Percentiles rank a stretch among this genome's conserved stretches.
Conservation (phyloP, 92 coral and sea anemone genomes). For the Epizoanthus rinbou region DNA sequence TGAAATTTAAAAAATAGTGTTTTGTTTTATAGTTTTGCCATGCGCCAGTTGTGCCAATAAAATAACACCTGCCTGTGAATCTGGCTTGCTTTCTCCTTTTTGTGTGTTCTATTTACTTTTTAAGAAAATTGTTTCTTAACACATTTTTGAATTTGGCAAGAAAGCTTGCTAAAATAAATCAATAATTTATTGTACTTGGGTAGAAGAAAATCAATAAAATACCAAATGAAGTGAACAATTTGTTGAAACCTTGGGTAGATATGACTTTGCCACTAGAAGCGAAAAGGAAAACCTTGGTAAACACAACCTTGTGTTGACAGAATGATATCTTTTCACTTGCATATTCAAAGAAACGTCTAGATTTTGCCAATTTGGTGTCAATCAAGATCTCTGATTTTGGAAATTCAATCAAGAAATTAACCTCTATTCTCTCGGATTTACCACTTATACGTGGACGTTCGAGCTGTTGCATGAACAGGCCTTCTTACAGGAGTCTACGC, state of each 20-base stretch:
- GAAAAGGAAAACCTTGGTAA: background rate
- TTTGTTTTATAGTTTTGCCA: background rate
- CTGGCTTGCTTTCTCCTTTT: background rate
- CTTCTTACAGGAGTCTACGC: too few species aligned
- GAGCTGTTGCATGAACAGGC: too few species aligned
- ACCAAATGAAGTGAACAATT: background rate
- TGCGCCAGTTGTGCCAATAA: slow-evolving; percentile 1
- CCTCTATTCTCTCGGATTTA: background rate
- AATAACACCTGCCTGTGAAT: background rate
- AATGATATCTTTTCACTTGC: background rate
- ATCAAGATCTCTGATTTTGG: background rate
- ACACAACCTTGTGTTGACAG: too few species aligned
- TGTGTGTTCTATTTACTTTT: background rate
- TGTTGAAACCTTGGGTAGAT: background rate
- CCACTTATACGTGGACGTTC: too few species aligned
- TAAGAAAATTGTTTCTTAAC: background rate
- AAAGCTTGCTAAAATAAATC: background rate
- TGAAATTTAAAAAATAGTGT: background rate
- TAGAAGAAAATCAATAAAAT: background rate
- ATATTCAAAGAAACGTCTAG: slow-evolving; percentile 2
- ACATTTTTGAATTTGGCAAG: background rate
- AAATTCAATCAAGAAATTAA: background rate
- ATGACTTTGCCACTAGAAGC: background rate
- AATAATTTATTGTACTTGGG: background rate
- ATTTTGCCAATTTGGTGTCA: background rate